phyloP scores from a whole-genome alignment of 2,888 invertebrate genomes.

The Xanthorhoe designata region DNA sequence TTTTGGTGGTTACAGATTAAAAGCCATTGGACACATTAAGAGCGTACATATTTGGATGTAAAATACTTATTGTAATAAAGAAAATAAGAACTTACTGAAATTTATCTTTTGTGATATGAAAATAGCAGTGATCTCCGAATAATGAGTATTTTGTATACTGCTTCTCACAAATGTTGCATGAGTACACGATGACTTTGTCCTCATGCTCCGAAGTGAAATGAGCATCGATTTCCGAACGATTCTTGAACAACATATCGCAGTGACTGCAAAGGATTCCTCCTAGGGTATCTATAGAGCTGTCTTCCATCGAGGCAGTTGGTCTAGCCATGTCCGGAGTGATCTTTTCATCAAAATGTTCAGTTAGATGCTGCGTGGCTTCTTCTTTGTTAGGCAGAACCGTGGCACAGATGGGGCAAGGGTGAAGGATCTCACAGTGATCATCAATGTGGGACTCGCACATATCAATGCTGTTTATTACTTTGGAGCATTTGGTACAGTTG shows the following conservation, averaged over 20 bases:
- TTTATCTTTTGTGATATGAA: conserved; percentile 74
- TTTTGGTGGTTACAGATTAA: not conserved
- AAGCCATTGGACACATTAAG: too few relatives aligned
- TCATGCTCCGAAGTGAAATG: conserved; percentile 80
- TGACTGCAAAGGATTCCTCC: conserved; percentile 82
- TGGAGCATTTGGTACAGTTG: conserved; percentile 63
- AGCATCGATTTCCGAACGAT: conserved; percentile 79
- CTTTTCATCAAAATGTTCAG: conserved; percentile 66
- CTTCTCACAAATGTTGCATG: conserved; percentile 85
- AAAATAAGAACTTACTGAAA: conserved; percentile 63
- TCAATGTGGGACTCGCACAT: conserved; percentile 71
- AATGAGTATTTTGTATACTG: conserved; percentile 81
- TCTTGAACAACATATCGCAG: conserved; percentile 80
- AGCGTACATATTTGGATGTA: too few relatives aligned
- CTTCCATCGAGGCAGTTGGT: conserved; percentile 56
- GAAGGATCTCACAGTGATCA: conserved; percentile 62
- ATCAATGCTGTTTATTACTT: conserved; percentile 59
- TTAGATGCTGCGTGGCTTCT: conserved; percentile 63
- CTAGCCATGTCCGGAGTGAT: conserved; percentile 43
- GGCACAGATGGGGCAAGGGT: conserved; percentile 73
- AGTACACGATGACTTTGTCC: conserved; percentile 72
- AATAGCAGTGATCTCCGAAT: conserved; percentile 84
- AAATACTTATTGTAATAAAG: too few relatives aligned
- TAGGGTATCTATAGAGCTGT: conserved; percentile 71
- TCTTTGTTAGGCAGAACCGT: conserved; percentile 57